Evolutionary conservation across 2,888 invertebrate genomes (phyloP).

Genomic region (Tetramorium bicarinatum): DNA sequence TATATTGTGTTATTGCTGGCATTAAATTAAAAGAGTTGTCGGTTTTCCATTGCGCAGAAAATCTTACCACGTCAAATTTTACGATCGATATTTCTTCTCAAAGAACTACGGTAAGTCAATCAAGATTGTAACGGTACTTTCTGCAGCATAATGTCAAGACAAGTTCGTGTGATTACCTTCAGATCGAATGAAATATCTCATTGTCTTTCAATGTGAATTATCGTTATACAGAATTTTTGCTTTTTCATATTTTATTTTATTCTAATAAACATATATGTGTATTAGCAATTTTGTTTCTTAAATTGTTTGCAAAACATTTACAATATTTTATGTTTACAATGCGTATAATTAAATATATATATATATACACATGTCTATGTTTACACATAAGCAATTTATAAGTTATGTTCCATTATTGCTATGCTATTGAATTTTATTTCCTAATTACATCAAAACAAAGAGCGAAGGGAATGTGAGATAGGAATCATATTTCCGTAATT

Average conservation of each 20-base stretch:
- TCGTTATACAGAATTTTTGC: neutral
- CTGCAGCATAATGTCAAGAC: neutral
- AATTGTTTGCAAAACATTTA: neutral
- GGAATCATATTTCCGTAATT: neutral
- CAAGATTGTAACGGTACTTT: slow-evolving; percentile 6
- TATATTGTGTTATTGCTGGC: neutral
- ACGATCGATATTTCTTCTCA: neutral
- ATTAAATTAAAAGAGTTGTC: neutral
- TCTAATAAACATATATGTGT: neutral
- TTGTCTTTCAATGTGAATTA: neutral
- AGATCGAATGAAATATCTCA: neutral
- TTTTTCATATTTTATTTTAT: neutral
- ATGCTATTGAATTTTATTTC: neutral
- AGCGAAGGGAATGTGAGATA: neutral
- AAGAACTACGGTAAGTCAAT: neutral
- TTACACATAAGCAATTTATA: neutral
- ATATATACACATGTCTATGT: neutral
- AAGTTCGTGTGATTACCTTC: neutral
- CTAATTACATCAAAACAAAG: slow-evolving; percentile 9
- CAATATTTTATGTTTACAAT: neutral
- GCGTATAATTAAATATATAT: neutral
- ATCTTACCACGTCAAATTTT: slow-evolving; percentile 11
- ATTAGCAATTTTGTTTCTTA: neutral
- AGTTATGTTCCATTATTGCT: neutral
- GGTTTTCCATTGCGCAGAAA: neutral